These are phyloP conservation scores for Antheraea pernyi DNA, from an alignment of 1,140 invertebrate genomes.

Conservation along the genomic window DNA sequence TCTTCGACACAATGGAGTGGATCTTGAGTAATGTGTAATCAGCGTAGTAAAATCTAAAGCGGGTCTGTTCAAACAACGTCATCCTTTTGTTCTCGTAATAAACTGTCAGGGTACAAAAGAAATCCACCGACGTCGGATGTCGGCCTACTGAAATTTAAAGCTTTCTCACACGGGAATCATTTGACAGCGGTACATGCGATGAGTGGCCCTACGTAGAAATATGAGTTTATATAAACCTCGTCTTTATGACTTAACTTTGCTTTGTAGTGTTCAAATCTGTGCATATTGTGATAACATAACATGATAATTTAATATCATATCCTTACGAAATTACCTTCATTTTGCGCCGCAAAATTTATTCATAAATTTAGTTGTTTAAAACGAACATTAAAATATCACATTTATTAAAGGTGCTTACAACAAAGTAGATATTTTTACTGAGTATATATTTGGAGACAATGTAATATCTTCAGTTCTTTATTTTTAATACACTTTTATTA, in stretches of 20 bases:
- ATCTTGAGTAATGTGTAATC: slow-evolving; percentile 54
- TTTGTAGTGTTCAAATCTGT: slow-evolving; percentile 4
- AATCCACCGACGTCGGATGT: slow-evolving; percentile 51
- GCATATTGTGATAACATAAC: not conserved
- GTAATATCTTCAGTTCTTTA: no score
- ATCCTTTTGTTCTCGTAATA: slow-evolving; percentile 54
- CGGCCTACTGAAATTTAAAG: slow-evolving; percentile 37
- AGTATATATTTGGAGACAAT: no score
- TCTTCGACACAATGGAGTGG: slow-evolving; percentile 42
- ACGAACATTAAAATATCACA: no score
- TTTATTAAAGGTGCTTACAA: no score
- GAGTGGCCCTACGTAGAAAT: slow-evolving; percentile 15
- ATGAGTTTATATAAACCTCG: not conserved
- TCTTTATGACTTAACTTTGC: not conserved
- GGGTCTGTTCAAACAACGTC: slow-evolving; percentile 47
- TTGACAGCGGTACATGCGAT: slow-evolving; percentile 27
- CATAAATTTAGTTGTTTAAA: not conserved
- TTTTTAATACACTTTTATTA: no score
- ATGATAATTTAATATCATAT: slow-evolving; percentile 18
- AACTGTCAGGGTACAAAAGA: slow-evolving; percentile 59
- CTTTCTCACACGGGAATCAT: slow-evolving; percentile 29
- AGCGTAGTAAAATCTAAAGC: slow-evolving; percentile 50
- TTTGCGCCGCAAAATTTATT: not conserved
- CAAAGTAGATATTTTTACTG: no score
- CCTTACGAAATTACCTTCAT: not conserved